phyloP scores from a whole-genome alignment of 2,888 invertebrate genomes.

The Scelioninae gen. 2 region DNA sequence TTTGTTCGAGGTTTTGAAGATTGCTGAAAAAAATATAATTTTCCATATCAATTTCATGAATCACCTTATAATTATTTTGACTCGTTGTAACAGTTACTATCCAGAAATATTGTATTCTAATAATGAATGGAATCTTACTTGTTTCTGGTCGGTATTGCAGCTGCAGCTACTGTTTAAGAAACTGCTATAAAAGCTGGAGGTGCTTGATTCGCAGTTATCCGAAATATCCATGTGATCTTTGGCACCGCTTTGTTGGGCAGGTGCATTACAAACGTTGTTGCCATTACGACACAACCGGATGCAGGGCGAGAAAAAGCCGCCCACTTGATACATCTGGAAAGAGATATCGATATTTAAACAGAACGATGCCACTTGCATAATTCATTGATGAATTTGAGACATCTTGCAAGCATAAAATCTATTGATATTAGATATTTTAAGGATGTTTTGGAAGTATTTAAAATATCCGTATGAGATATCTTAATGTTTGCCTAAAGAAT shows the following conservation, averaged over 20 bases:
- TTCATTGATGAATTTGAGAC: too few species aligned
- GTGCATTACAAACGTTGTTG: slow-evolving; percentile 55
- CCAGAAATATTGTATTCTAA: too few species aligned
- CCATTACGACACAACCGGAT: slow-evolving; percentile 60
- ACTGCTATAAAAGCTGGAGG: slow-evolving; percentile 72
- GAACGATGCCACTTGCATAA: neutral
- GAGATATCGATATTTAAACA: slow-evolving; percentile 12
- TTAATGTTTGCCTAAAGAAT: too few species aligned
- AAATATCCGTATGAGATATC: too few species aligned
- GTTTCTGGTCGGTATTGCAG: slow-evolving; percentile 65
- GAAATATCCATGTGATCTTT: slow-evolving; percentile 37
- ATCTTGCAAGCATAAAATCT: too few species aligned
- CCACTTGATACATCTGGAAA: slow-evolving; percentile 65
- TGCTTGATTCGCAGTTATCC: slow-evolving; percentile 68
- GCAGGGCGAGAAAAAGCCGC: slow-evolving; percentile 66
- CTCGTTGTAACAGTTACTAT: too few species aligned
- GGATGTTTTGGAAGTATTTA: too few species aligned
- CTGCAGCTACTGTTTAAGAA: slow-evolving; percentile 70
- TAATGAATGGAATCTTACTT: too few species aligned
- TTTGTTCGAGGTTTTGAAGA: slow-evolving; percentile 20
- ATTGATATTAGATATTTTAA: too few species aligned
- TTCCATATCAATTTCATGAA: too few species aligned
- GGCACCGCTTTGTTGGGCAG: slow-evolving; percentile 50
- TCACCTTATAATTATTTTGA: too few species aligned
- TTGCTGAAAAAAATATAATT: slow-evolving; percentile 24